Evolutionary conservation across 2,113 vertebrate genomes (phyloP).

Genomic region (Alosa alosa): DNA sequence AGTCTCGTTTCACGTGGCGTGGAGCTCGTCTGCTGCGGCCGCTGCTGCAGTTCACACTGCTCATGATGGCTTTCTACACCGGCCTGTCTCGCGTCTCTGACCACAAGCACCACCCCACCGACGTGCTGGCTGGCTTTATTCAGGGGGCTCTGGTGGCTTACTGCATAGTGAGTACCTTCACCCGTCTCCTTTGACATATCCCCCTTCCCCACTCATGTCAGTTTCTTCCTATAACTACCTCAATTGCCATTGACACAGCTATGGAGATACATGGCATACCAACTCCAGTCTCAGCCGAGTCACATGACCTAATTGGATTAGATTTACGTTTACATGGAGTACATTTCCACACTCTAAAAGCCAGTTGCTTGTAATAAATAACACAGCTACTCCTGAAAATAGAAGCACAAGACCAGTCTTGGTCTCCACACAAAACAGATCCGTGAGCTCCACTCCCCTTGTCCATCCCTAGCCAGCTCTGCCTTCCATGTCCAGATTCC

Average conservation of each 20-base stretch:
- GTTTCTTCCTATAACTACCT: background rate
- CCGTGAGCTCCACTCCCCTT: background rate
- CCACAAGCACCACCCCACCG: slow-evolving; percentile 72
- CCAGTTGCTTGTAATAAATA: background rate
- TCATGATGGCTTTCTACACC: slow-evolving; percentile 73
- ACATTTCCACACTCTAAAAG: background rate
- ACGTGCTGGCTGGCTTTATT: slow-evolving; percentile 69
- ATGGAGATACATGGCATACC: no score
- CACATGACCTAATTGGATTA: no score
- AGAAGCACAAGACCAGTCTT: background rate
- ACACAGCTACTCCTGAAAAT: background rate
- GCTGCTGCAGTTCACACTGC: slow-evolving; percentile 71
- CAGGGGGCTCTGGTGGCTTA: slow-evolving; percentile 77
- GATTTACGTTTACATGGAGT: no score
- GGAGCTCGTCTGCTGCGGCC: slow-evolving; percentile 72
- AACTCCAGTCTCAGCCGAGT: no score
- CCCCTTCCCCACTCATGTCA: background rate
- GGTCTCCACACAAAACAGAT: background rate
- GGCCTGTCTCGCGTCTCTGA: slow-evolving; percentile 74
- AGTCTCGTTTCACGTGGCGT: slow-evolving; percentile 70
- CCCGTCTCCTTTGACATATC: no score
- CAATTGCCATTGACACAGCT: no score
- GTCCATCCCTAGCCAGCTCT: background rate
- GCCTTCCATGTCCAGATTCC: background rate
- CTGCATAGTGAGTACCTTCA: slow-evolving; percentile 74